These are phyloP conservation scores for Anthopleura xanthogrammica DNA, from an alignment of 92 coral and sea anemone genomes.

Conservation along the genomic window DNA sequence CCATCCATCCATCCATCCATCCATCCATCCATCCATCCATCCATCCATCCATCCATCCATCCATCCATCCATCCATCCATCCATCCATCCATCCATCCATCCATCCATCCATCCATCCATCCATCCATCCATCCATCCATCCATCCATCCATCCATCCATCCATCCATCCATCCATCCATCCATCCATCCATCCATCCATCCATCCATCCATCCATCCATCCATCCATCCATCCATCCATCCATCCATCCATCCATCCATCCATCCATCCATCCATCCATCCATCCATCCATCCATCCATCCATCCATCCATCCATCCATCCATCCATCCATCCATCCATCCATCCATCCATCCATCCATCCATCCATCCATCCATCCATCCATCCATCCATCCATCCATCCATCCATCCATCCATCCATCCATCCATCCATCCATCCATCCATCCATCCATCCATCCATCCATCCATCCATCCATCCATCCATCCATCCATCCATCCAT, in stretches of 20 bases:
- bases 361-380: background rate
- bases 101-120: background rate
- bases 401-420: too few relatives aligned
- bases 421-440: background rate
- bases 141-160: too few relatives aligned
- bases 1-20: background rate
- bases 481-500: background rate
- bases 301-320: background rate
- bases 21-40: too few relatives aligned
- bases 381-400: background rate
- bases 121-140: background rate
- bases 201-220: too few relatives aligned
- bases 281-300: too few relatives aligned
- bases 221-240: too few relatives aligned
- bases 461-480: background rate
- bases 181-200: too few relatives aligned
- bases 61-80: background rate
- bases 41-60: background rate
- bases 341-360: background rate
- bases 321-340: background rate
- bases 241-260: too few relatives aligned
- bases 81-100: background rate
- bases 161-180: too few relatives aligned
- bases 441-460: background rate
- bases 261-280: too few relatives aligned